Evolutionary conservation across 2,113 vertebrate species (phyloP), one percentile per base, ranked within the genome.

Genomic region (Ranitomeya imitator): DNA sequence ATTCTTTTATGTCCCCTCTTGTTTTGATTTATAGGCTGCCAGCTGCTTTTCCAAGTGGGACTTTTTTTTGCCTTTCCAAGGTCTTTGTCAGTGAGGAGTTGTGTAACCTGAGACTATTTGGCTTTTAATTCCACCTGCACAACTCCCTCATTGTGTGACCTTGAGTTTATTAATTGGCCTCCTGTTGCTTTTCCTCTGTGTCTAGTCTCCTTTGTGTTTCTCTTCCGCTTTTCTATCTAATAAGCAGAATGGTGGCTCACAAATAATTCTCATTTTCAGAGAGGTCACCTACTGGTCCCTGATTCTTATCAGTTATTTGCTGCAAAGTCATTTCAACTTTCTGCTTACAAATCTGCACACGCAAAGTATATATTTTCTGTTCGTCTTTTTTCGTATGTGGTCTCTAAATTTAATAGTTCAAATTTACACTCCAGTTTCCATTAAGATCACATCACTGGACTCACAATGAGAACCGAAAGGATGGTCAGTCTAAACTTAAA

Each of bases 91-190:
- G 60, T 19, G 45, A 6, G 65, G 79, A 19, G 59, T 51, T 37
- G 57, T 76, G 87, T 61, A 88, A 88, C 81, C 87, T 78, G 81
- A 88, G 37, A 88, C 87, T 79, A 77, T 69, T 84, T 85, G 87
- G 73, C 52, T 89, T 89, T 21, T 82, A 84, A 85, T 83, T 59
- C 87, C 87, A 89, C 87, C 87, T 89, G 82, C 82, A 77, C 87
- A 51, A 13, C 74, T 85, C 51, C 60, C 61, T 84, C 45, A 57
- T 78, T 85, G 74, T 65, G 79, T 60, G 82, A 89, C 87, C 81
- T 85, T 65, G n/a, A 89, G 87, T n/a, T 84, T 79, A 89, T 89
- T 85, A 89, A 85, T 84, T 83, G 23, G 61, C 71, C 87, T 84
- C 74, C 80, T 88, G 81, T 79, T 85, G 87, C 71, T 84, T 83